A percentile compares a stretch with the other conserved stretches of the same genome.
Evolutionary conservation across 2,888 invertebrate genomes (phyloP).

Genomic region (Acleris literana): DNA sequence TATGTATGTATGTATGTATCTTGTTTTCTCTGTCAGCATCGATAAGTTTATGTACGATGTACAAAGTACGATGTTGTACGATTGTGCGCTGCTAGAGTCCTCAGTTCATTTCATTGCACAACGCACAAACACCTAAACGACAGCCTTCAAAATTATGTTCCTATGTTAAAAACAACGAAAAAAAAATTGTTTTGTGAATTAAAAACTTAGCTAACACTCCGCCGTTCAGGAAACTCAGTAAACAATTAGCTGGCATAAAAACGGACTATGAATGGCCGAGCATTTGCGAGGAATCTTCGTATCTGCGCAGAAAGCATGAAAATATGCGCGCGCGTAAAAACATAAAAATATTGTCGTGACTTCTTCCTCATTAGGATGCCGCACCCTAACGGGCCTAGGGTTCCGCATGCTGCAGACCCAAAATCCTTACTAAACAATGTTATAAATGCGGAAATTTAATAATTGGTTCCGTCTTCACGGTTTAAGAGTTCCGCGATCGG

Average conservation of each 20-base stretch:
- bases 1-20: no score
- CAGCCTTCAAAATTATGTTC: no score
- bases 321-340: conserved; percentile 48
- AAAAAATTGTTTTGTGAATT: no score
- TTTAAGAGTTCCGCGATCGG: no score
- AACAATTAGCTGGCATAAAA: conserved; percentile 20
- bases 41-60: no score
- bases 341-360: conserved; percentile 48
- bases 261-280: conserved; percentile 8
- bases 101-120: no score
- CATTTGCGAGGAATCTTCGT: conserved; percentile 37
- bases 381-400: conserved; percentile 34
- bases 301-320: conserved; percentile 48
- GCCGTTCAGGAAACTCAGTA: conserved; percentile 10
- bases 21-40: no score
- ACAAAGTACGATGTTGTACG: no score
- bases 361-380: conserved; percentile 52
- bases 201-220: background rate
- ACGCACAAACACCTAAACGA: no score
- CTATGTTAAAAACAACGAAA: no score
- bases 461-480: no score
- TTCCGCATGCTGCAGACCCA: conserved; percentile 1
- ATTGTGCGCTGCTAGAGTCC: no score
- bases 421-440: background rate
- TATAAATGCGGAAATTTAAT: background rate